Base-by-base conservation (phyloP, 2,888 invertebrate species). In the Watsonalla cultraria region DNA sequence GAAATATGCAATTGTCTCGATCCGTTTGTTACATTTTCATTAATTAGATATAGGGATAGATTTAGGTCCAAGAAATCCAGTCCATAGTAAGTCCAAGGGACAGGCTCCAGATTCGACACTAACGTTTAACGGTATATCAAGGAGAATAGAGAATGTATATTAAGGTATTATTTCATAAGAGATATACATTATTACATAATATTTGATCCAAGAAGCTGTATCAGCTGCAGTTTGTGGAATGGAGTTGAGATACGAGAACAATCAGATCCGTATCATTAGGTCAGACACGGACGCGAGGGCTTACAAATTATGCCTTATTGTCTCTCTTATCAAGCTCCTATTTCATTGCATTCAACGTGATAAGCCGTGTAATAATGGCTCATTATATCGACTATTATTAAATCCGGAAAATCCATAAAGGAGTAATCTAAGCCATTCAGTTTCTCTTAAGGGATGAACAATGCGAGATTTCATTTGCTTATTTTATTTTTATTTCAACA, bases 301-400 rank as follows among this genome's bases (percentile, higher is more conserved):
- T 50, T 46, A 55, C 52, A 52, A 55, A 55, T 55, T 52, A 52
- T 45, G 51, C 50, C 55, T 55, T 52, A 50, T 55, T 55, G 52
- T 47, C 33, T 50, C 49, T 49, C 49, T 49, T 49, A 49, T 49
- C 49, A 49, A 7, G 9, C 49, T 37, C 37, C 49, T 49, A 14
- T 49, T 49, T 49, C 37, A 49, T 49, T 49, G 49, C 49, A 15
- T 37, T 37, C 49, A 39, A 39, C 49, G 37, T 49, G 49, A 49
- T 49, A 49, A 49, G 49, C 42, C 11, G 8, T 11, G 11, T 11
- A 42, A 42, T 42, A 42, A 49, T 37, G 37, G 15, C 14, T 35
- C 37, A 39, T 37, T 13, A 39, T 49, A 49, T 11, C 14, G 49
- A 14, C 37, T 49, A 49, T 49, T 39, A 15, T 37, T 8, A 37